A percentile compares a stretch with the other conserved stretches of the same genome.
These are phyloP conservation scores for Eremobia ochroleuca DNA, from an alignment of 2,888 invertebrate genomes.

Conservation along the genomic window DNA sequence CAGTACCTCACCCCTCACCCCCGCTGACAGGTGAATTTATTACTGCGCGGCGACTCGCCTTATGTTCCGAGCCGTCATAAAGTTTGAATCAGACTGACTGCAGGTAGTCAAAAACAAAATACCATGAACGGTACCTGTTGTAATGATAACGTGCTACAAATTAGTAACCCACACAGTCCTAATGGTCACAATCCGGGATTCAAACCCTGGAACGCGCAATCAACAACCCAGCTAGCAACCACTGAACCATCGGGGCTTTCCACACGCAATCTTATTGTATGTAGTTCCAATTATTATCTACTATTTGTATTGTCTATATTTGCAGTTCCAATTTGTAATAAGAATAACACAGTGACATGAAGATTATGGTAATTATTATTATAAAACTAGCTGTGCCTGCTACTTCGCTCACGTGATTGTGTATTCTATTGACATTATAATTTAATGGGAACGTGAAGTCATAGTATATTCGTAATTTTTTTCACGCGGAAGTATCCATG, in stretches of 20 bases:
- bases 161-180: neutral
- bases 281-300: neutral
- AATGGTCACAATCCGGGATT: too few species aligned
- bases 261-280: neutral
- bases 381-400: neutral
- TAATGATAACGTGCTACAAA: too few species aligned
- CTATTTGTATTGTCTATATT: slow-evolving; percentile 1
- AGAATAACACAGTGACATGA: neutral
- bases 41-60: too few species aligned
- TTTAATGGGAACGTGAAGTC: neutral
- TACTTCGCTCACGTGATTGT: neutral
- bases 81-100: too few species aligned
- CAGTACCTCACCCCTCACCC: too few species aligned
- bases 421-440: neutral
- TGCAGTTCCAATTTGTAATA: slow-evolving; percentile 9
- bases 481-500: neutral
- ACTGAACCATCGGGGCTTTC: neutral
- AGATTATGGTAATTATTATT: neutral
- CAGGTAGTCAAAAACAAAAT: neutral
- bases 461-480: neutral
- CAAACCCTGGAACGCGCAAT: neutral
- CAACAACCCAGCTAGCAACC: neutral
- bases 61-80: too few species aligned
- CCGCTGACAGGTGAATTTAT: too few species aligned
- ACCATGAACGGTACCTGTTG: neutral